These are phyloP conservation scores for Rhaphigaster nebulosa DNA, from an alignment of 2,888 invertebrate genomes.

Conservation along the genomic window DNA sequence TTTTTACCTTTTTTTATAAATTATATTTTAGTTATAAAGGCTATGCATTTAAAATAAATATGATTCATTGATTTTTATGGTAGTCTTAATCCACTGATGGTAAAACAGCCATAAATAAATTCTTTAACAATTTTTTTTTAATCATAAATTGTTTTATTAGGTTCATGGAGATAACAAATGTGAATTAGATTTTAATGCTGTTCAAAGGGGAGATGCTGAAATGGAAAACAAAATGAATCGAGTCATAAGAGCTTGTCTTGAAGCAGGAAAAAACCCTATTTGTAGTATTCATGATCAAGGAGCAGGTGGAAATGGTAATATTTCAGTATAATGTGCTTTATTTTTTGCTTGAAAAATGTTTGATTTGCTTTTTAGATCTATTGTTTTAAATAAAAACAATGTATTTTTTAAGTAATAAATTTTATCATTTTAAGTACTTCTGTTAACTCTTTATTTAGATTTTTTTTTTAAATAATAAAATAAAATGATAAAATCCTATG, in stretches of 20 bases:
- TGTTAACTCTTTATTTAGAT: too few species aligned
- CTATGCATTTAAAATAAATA: too few species aligned
- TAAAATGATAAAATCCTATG: too few species aligned
- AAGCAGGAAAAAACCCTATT: conserved; percentile 89
- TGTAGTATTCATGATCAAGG: conserved; percentile 98
- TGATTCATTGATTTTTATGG: neutral
- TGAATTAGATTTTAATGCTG: conserved; percentile 94
- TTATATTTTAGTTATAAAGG: neutral
- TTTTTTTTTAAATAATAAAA: too few species aligned
- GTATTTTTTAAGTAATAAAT: neutral
- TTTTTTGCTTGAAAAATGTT: neutral
- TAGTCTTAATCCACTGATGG: neutral
- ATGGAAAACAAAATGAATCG: conserved; percentile 98
- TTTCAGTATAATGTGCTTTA: neutral
- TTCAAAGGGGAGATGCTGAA: conserved; percentile 96
- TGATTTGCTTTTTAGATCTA: neutral
- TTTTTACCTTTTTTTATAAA: too few species aligned
- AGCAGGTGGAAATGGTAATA: conserved; percentile 90
- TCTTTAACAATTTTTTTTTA: neutral
- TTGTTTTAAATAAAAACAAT: neutral
- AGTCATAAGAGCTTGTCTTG: conserved; percentile 92
- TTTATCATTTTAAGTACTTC: too few species aligned
- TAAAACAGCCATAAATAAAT: neutral
- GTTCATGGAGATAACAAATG: conserved; percentile 91
- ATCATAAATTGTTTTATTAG: conserved; percentile 65